Evolutionary conservation across 1,140 invertebrate genomes (phyloP), one percentile per base, ranked within the genome.

Genomic region (Acromyrmex heyeri): DNA sequence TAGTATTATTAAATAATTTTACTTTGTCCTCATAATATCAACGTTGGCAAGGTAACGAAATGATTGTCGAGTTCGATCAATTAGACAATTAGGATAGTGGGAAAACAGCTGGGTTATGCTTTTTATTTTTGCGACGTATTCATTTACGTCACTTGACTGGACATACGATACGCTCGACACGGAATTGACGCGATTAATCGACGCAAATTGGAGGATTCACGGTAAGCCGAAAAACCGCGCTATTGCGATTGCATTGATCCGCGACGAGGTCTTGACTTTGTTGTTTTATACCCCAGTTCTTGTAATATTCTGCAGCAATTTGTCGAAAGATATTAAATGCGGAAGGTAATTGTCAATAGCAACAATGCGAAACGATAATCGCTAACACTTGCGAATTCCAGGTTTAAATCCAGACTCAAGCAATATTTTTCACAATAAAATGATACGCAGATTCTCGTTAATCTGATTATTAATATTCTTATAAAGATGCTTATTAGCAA

Each of bases 61-160:
- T 78, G 92, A 91, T 94, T 93, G 93, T 93, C 91, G 92, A 92
- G 92, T 92, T 88, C 70, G 70, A 86, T 90, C 92, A 93, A 95
- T 94, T 94, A 92, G 88, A 79, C 93, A 95, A 95, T 95, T 95
- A 93, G 85, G 73, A 61, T 82, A 88, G 91, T 94, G 93, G 92
- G 93, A 94, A 94, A 92, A 86, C 82, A 82, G 72, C 53, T 50
- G 12, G 0, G 48, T 50, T 90, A 87, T 90, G 64, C 88, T 89
- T 61, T 85, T 91, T 87, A 85, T 44, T 92, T 90, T 85, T 30
- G 16, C 86, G 12, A 50, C 72, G 85, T 87, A 88, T 90, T 78
- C 85, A 87, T 89, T 91, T 86, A 86, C 90, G 90, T 91, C 83
- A 91, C 65, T 57, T 24, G 3, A 16, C 16, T 65, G 79, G 57